Conservation (phyloP, 2,888 invertebrate genomes). For the Therioaphis trifolii region DNA sequence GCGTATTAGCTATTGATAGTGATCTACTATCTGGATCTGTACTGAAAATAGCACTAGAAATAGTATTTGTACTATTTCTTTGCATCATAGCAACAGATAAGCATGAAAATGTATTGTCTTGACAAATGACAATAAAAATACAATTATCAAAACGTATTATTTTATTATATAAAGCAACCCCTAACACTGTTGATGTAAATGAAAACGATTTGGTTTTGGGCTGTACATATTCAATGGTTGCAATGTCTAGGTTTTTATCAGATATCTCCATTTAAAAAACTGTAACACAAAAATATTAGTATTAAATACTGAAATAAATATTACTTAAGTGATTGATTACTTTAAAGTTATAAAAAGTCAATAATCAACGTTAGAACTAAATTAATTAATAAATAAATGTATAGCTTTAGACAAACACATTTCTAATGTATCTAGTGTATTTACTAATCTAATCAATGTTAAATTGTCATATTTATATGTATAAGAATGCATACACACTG, state of each 20-base stretch:
- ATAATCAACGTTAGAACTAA: too few relatives aligned
- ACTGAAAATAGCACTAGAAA: conserved; percentile 50
- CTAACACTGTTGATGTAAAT: conserved; percentile 40
- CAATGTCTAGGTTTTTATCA: not conserved
- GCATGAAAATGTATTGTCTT: conserved; percentile 39
- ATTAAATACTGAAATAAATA: too few relatives aligned
- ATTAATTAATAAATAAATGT: too few relatives aligned
- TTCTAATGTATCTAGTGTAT: too few relatives aligned
- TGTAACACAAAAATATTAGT: not conserved
- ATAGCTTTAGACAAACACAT: too few relatives aligned
- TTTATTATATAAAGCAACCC: conserved; percentile 23
- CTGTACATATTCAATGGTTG: conserved; percentile 47
- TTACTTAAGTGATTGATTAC: too few relatives aligned
- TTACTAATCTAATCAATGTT: too few relatives aligned
- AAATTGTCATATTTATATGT: too few relatives aligned
- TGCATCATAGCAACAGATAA: conserved; percentile 52
- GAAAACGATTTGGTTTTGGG: conserved; percentile 40
- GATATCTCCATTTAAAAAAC: conserved; percentile 16
- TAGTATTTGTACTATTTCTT: conserved; percentile 32
- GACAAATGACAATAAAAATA: conserved; percentile 47
- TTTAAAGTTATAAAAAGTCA: too few relatives aligned
- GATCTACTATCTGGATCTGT: conserved; percentile 56
- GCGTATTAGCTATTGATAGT: conserved; percentile 31
- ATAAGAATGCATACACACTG: too few relatives aligned
- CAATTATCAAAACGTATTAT: conserved; percentile 52